Evolutionary conservation across 2,888 invertebrate species (phyloP).

Genomic region (Seladonia tumulorum): DNA sequence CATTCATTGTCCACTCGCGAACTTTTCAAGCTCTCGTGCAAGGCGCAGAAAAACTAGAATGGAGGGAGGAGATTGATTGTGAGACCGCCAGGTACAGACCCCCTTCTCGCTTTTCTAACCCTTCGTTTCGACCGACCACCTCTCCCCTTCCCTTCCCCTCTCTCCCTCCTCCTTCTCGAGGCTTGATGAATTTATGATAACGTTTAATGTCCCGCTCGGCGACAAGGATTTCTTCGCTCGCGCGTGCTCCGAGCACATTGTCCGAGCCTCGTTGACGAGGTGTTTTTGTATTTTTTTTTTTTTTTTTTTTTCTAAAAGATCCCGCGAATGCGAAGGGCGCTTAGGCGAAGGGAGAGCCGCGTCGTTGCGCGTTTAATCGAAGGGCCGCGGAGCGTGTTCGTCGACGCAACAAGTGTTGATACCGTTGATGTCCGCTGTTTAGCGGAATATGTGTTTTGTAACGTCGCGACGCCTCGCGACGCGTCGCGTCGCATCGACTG

Average conservation of each 20-base stretch:
- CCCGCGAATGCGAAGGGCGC: neutral
- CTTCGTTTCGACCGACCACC: neutral
- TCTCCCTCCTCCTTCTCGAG: slow-evolving; percentile 8
- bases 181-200: slow-evolving; percentile 61
- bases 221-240: neutral
- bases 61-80: slow-evolving; percentile 62
- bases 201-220: slow-evolving; percentile 44
- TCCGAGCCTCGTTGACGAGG: neutral
- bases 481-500: too few relatives aligned
- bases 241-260: slow-evolving; percentile 1
- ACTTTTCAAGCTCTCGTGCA: slow-evolving; percentile 57
- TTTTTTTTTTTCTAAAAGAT: neutral
- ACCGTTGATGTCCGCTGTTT: neutral
- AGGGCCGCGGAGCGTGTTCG: neutral
- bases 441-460: neutral
- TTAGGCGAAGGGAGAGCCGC: neutral
- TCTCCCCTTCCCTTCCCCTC: too few relatives aligned
- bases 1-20: slow-evolving; percentile 70
- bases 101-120: slow-evolving; percentile 9
- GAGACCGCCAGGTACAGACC: slow-evolving; percentile 50
- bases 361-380: neutral
- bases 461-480: too few relatives aligned
- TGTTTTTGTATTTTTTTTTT: neutral
- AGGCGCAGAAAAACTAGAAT: slow-evolving; percentile 19
- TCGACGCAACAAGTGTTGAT: slow-evolving; percentile 8